These are phyloP conservation scores for Chrysoperla carnea DNA, from an alignment of 1,140 invertebrate species.

Conservation along the genomic window DNA sequence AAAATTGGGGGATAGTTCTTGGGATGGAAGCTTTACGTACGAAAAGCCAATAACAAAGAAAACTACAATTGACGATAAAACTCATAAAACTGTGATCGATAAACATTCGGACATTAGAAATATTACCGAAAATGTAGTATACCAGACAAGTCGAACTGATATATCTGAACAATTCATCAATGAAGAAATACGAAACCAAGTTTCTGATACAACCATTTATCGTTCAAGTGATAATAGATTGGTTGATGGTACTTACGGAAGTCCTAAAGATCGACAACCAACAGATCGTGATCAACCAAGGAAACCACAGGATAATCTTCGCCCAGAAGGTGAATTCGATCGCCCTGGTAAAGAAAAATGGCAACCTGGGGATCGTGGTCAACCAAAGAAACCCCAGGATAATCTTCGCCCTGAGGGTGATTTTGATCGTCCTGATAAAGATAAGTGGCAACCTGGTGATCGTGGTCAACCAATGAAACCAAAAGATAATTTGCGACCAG, in stretches of 20 bases:
- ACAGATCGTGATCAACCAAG: conserved; percentile 23
- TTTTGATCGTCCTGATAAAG: conserved; percentile 16
- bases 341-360: conserved; percentile 15
- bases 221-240: conserved; percentile 20
- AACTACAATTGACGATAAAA: no score
- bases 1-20: background rate
- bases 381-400: conserved; percentile 15
- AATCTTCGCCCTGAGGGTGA: conserved; percentile 19
- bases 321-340: conserved; percentile 36
- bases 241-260: conserved; percentile 22
- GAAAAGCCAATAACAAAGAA: background rate
- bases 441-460: conserved; percentile 23
- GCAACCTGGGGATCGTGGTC: conserved; percentile 28
- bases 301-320: conserved; percentile 37
- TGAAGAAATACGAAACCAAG: conserved; percentile 23
- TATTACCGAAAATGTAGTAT: no score
- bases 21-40: background rate
- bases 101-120: no score
- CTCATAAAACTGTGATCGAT: no score
- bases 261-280: conserved; percentile 13
- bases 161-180: conserved; percentile 16
- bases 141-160: conserved; percentile 22
- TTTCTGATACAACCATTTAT: conserved; percentile 24
- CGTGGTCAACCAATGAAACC: conserved; percentile 30
- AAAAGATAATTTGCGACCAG: conserved; percentile 32